Conservation (phyloP, 2,888 invertebrate species). For the Tigriopus californicus region DNA sequence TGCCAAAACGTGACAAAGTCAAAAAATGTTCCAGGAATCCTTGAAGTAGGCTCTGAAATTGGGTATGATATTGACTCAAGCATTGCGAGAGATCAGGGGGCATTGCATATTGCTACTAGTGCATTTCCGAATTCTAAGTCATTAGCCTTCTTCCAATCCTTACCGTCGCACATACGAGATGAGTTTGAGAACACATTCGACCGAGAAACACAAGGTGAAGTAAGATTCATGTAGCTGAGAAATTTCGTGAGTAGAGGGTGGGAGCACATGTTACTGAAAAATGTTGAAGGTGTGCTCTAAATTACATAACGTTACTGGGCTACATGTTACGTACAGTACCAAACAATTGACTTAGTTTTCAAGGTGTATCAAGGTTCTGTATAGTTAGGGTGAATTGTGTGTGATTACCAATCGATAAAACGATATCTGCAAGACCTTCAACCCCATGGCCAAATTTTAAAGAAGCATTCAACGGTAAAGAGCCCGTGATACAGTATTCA, state of each 20-base stretch:
- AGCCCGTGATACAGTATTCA: slow-evolving; percentile 86
- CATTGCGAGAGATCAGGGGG: too few relatives aligned
- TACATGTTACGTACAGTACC: too few relatives aligned
- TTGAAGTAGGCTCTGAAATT: slow-evolving; percentile 99
- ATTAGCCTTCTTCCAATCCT: slow-evolving; percentile 23
- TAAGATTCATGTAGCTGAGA: slow-evolving; percentile 77
- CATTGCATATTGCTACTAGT: too few relatives aligned
- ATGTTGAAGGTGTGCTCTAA: slow-evolving; percentile 14
- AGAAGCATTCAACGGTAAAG: slow-evolving; percentile 82
- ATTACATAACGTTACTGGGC: too few relatives aligned
- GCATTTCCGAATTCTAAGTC: too few relatives aligned
- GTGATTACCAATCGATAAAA: too few relatives aligned
- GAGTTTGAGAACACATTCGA: slow-evolving; percentile 84
- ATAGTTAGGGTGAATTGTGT: too few relatives aligned
- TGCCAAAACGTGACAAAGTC: slow-evolving; percentile 99
- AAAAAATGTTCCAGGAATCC: slow-evolving; percentile 99
- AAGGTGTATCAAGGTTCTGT: too few relatives aligned
- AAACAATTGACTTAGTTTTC: too few relatives aligned
- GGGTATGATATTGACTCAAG: too few relatives aligned
- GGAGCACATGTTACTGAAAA: slow-evolving; percentile 78
- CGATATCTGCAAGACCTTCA: too few relatives aligned
- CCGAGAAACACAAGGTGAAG: slow-evolving; percentile 84
- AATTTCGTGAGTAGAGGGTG: slow-evolving; percentile 68
- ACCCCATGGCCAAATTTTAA: slow-evolving; percentile 85
- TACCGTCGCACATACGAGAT: slow-evolving; percentile 57